These are phyloP conservation scores for Tretioscincus oriximinensis DNA, from an alignment of 2,113 vertebrate genomes.

Conservation along the genomic window DNA sequence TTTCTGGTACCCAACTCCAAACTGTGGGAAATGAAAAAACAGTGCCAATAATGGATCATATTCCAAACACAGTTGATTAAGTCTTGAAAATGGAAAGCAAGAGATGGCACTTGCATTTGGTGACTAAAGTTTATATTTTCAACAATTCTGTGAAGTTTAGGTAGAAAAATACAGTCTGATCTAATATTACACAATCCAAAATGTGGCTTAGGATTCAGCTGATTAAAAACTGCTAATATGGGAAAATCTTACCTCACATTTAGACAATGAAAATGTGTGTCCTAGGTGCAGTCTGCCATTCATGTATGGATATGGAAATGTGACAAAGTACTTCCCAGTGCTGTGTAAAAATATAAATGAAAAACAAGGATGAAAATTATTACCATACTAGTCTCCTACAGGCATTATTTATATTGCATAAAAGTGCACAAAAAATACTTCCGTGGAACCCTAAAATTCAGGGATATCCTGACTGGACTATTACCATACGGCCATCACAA, in stretches of 20 bases:
- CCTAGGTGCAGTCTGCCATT: constrained; percentile 96
- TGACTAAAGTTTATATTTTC: not conserved
- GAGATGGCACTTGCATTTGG: not conserved
- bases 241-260: constrained; percentile 88
- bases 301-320: constrained; percentile 98
- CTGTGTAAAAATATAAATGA: constrained; percentile 65
- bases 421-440: too few species aligned
- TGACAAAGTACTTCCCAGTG: constrained; percentile 89
- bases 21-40: constrained; percentile 70
- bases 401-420: too few species aligned
- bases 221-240: constrained; percentile 16
- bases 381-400: not conserved
- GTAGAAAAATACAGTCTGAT: too few species aligned
- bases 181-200: too few species aligned
- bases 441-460: too few species aligned
- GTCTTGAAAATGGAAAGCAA: not conserved
- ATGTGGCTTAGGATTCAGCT: not conserved
- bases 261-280: constrained; percentile 94
- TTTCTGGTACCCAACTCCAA: constrained; percentile 88
- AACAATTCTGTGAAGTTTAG: too few species aligned
- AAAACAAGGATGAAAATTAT: not conserved
- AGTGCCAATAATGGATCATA: constrained; percentile 4
- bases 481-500: too few species aligned
- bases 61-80: not conserved
- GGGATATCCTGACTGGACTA: too few species aligned